Conservation (phyloP, 2,797 vertebrate genomes). For the Pseudomugil tenellus region DNA sequence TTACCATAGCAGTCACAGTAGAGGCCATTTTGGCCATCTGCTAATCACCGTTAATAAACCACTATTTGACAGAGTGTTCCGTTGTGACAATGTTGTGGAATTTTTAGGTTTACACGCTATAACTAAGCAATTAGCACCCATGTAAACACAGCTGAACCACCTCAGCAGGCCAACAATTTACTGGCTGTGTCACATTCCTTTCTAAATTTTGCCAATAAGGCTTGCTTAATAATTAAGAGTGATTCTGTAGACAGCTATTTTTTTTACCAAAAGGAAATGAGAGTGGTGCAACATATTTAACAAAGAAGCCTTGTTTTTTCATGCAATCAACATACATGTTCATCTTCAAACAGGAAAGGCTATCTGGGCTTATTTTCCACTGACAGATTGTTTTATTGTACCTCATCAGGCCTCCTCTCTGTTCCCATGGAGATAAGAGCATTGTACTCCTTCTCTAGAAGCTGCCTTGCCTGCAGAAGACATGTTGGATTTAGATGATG, state of each 20-base stretch:
- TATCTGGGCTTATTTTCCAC: conserved; percentile 39
- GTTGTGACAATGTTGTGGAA: conserved; percentile 46
- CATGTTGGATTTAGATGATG: background rate
- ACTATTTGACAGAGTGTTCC: conserved; percentile 44
- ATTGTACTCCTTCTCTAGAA: conserved; percentile 93
- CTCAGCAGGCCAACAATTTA: conserved; percentile 34
- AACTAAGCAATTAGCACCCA: conserved; percentile 60
- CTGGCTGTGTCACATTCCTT: conserved; percentile 28
- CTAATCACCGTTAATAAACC: conserved; percentile 35
- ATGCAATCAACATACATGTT: conserved; percentile 19
- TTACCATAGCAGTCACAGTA: conserved; percentile 14
- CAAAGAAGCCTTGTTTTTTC: conserved; percentile 8
- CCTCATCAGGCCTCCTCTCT: conserved; percentile 92
- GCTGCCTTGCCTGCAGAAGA: conserved; percentile 86
- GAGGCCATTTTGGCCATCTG: conserved; percentile 26
- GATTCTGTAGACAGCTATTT: conserved; percentile 8
- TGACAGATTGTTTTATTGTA: conserved; percentile 61
- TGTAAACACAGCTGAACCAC: conserved; percentile 71
- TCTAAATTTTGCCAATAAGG: conserved; percentile 17
- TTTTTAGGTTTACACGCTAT: conserved; percentile 53
- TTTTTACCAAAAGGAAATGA: conserved; percentile 14
- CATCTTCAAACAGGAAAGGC: conserved; percentile 23
- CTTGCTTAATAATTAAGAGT: conserved; percentile 23
- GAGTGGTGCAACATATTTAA: conserved; percentile 9
- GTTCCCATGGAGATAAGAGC: conserved; percentile 92